Base-by-base conservation (phyloP, 2,888 invertebrate species). In the Orthonevra nobilis region DNA sequence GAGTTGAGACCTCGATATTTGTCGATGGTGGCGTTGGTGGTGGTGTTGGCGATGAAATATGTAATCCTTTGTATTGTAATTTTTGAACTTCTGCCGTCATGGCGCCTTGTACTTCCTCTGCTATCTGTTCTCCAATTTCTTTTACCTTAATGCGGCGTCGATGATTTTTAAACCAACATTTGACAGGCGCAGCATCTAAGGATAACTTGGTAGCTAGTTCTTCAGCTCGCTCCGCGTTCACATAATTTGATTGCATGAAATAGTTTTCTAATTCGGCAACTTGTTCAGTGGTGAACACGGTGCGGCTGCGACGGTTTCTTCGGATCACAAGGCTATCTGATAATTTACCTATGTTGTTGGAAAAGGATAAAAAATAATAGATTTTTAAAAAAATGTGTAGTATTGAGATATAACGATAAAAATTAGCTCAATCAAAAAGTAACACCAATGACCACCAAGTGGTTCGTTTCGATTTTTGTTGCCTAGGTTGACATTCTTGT, bases 111-210 rank as follows among this genome's bases (percentile, higher is more conserved):
- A n/a, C n/a, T n/a, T n/a, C n/a, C n/a, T n/a, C 9, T 7, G 30
- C 19, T 30, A 19, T 26, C 2, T 10, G 42, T 30, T 12, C 2
- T 14, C 26, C 20, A 2, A 5, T 32, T 42, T 40, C n/a, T 72
- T 84, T 84, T 0, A 86, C 82, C 54, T 86, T 86, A 20, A 85
- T 83, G 10, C 86, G 86, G 19, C 86, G 85, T 17, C 86, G 82
- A 6, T 85, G 85, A 74, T 86, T 86, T 68, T 86, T 86, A 40
- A 86, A 86, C 86, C 86, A 86, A 17, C 84, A 85, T 68, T 84
- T 86, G 1, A 86, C 85, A 54, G 85, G 86, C 1, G 84, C 83
- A 19, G 83, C 83, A 36, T 84, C 84, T 70, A 86, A 63, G 1
- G 81, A 83, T 12, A 86, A 44, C 28, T 85, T 85, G 1, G 82